A percentile compares a stretch with the other conserved stretches of the same genome.
Evolutionary conservation across 2,797 vertebrate species (phyloP).

Genomic region (Psittacula echo): DNA sequence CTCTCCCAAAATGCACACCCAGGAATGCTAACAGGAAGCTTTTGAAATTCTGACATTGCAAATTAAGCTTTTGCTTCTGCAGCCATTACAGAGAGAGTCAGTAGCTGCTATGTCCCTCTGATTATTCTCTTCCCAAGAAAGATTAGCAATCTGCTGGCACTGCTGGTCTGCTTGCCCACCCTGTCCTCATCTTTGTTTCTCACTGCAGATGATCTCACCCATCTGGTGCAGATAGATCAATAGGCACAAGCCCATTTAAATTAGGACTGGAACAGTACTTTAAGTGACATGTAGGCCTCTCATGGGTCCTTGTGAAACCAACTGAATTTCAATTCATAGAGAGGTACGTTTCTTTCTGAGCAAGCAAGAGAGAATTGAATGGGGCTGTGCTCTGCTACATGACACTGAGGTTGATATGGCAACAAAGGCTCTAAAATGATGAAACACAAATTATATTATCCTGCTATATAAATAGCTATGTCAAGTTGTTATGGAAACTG

Average conservation of each 20-base stretch:
- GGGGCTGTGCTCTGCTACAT: background rate
- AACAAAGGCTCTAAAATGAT: constrained; percentile 71
- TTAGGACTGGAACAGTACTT: background rate
- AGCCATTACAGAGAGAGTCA: background rate
- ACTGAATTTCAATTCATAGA: constrained; percentile 2
- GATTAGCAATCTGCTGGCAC: background rate
- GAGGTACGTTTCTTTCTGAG: background rate
- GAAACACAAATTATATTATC: constrained; percentile 44
- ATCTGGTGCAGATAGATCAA: background rate
- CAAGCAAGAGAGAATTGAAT: background rate
- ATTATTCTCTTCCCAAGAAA: background rate
- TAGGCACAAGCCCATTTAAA: background rate
- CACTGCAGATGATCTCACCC: background rate
- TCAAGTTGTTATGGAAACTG: constrained; percentile 75
- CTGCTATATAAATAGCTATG: constrained; percentile 60
- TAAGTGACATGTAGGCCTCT: background rate
- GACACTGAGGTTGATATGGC: constrained; percentile 64
- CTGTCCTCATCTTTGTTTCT: background rate
- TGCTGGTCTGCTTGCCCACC: background rate
- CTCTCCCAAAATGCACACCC: background rate
- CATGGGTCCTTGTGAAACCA: background rate
- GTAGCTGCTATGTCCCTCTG: background rate
- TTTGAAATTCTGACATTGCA: background rate
- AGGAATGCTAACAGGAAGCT: background rate
- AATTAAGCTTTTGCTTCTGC: background rate